Evolutionary conservation across 2,113 vertebrate genomes (phyloP).

Genomic region (Callipepla californica): DNA sequence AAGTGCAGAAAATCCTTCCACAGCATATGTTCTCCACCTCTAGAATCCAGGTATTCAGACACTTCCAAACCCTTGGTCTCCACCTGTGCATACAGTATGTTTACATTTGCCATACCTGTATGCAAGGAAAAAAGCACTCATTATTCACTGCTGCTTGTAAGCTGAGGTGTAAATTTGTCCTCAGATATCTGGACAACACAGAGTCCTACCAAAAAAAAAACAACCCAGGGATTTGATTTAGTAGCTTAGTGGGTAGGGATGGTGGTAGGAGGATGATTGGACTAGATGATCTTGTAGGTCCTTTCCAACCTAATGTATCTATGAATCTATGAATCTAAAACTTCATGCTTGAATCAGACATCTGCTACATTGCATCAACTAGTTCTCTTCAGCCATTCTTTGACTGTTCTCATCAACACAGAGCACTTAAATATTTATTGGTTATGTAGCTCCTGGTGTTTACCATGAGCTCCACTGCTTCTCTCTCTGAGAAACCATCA

Average conservation of each 20-base stretch:
- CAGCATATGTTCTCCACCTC: not conserved
- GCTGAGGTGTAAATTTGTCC: fast-evolving
- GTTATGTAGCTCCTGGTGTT: fast-evolving
- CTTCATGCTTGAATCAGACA: not conserved
- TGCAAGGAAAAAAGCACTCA: not conserved
- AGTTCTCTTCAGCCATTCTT: not conserved
- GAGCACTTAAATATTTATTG: not conserved
- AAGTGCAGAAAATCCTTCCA: not conserved
- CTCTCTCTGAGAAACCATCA: not conserved
- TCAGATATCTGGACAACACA: not conserved
- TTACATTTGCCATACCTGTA: not conserved
- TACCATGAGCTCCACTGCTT: not conserved
- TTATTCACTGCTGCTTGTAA: not conserved
- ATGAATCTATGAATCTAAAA: not conserved
- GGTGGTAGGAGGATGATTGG: too few relatives aligned
- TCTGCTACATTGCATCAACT: not conserved
- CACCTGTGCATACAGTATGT: not conserved
- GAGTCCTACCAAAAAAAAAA: not conserved
- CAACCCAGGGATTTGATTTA: too few relatives aligned
- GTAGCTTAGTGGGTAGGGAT: too few relatives aligned
- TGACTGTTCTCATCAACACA: not conserved
- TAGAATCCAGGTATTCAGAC: not conserved
- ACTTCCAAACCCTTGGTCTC: not conserved
- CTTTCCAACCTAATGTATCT: too few relatives aligned
- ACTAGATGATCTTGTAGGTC: too few relatives aligned